Conservation (phyloP, 2,797 vertebrate genomes). For the Phoebastria nigripes region DNA sequence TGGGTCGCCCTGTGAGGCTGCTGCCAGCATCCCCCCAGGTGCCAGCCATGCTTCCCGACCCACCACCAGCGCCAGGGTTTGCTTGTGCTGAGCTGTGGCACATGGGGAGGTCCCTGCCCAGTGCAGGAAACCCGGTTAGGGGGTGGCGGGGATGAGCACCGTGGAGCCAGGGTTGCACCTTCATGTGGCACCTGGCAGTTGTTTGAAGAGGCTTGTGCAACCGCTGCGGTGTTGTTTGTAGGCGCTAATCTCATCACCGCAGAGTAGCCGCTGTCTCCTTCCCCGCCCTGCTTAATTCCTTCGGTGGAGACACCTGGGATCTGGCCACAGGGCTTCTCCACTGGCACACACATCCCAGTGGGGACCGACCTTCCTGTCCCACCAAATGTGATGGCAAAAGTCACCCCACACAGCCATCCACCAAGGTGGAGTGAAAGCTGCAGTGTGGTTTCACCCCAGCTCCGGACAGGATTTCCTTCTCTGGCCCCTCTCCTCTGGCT, state of each 20-base stretch:
- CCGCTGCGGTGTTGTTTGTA: rapidly evolving
- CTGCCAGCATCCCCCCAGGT: neutral
- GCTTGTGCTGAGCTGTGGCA: neutral
- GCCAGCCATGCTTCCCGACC: neutral
- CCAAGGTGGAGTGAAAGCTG: rapidly evolving
- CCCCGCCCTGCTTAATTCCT: neutral
- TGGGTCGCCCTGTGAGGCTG: neutral
- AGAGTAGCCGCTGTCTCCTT: neutral
- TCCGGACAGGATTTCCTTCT: rapidly evolving
- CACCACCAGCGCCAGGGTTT: neutral
- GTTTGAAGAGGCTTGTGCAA: neutral
- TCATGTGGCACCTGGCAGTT: neutral
- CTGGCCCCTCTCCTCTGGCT: neutral
- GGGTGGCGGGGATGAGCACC: rapidly evolving
- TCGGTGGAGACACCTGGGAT: rapidly evolving
- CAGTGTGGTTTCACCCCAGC: neutral
- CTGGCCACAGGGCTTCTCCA: neutral
- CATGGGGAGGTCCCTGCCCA: neutral
- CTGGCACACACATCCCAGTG: rapidly evolving
- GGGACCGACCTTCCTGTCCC: neutral
- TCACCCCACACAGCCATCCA: rapidly evolving
- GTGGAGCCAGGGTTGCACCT: rapidly evolving
- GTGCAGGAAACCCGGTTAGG: rapidly evolving
- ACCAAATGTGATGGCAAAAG: rapidly evolving
- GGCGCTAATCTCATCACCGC: rapidly evolving